Base-by-base conservation (phyloP, 2,113 vertebrate genomes). In the Pteropus alecto region DNA sequence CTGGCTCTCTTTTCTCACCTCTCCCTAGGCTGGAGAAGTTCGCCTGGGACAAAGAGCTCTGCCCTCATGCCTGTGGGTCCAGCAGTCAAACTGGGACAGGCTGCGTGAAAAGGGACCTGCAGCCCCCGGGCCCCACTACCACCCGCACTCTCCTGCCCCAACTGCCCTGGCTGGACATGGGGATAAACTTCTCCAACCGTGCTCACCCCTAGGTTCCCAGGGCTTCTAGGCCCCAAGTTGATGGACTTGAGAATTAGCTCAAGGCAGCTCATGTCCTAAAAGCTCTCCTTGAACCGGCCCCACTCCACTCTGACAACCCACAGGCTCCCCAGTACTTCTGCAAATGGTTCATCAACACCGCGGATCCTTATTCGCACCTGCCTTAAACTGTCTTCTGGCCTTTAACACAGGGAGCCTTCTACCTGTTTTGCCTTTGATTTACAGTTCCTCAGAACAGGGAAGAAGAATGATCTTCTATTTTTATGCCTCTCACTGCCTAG, bases 1-100 rank as follows among this genome's bases (percentile, higher is more conserved):
- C 98, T 96, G 54, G 88, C 95, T 90, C 97, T 77, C 95, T 97
- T 95, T 97, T 95, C 98, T 97, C 35, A 12, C 98, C 91, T 96
- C 95, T 96, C 88, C 76, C 65, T 68, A 14, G 95, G 78, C 95
- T 92, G 86, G 48, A 81, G 96, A 97, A 95, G 95, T 88, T 74
- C n/a, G 15, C 84, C 65, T 8, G 10, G 97, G 87, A 98, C 96
- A 97, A 97, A 97, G 90, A 84, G 28, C 76, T 65, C 77, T 43
- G 92, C 85, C 94, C 73, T 78, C 63, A 0, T 26, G 67, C 68
- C 94, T 95, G 96, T 79, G 26, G 88, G 87, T 65, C 96, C 38
- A 90, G 74, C 56, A 85, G 96, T 94, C 95, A 97, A 60, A 63
- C 60, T 2, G 6, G 85, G 81, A 96, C 91, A 90, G 94, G 71